Base-by-base conservation (phyloP, 1,140 invertebrate species). In the Sitodiplosis mosellana region DNA sequence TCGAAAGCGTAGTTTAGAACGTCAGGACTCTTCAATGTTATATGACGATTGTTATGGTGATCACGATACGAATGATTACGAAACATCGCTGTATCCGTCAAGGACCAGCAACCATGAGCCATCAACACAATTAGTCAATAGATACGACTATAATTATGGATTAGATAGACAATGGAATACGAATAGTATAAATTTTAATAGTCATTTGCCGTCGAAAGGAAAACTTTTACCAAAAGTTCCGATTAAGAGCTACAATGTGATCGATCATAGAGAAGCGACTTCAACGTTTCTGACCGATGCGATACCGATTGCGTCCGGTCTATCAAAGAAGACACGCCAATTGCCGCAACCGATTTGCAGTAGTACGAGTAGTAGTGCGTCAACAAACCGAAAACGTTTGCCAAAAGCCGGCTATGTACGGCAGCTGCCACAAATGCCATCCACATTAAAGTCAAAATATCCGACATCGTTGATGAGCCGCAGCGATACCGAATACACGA, bases 381-480 rank as follows among this genome's bases (percentile, higher is more conserved):
- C 67, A 50, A 63, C 64, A 46, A 64, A 62, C 43, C 69, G 68
- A 47, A 57, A 61, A 54, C 4, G 14, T 3, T 12, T 14, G 14
- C 17, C 56, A 53, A 7, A 38, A 5, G n/a, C 38, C 18, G 38
- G 38, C 14, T 15, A 40, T 15, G 12, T 12, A 40, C 18, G 47
- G 40, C 40, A 54, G 41, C 52, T 58, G 50, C 52, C 51, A 51
- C 45, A 18, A 12, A 43, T 43, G 41, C 41, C 41, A 19, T 18
- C 18, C 36, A 14, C 5, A 18, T 19, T 19, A 2, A 20, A 18
- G 41, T n/a, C 17, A 17, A 43, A 43, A 43, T 27, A 27, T 27
- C 20, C 11, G 11, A 6, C 17, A 18, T 19, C 41, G 5, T 12
- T 18, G 41, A 18, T 43, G n/a, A 43, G 18, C 6, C 41, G 41